A percentile compares a stretch with the other conserved stretches of the same genome.
phyloP scores from a whole-genome alignment of 2,888 invertebrate genomes.

The Ypsolopha sequella region DNA sequence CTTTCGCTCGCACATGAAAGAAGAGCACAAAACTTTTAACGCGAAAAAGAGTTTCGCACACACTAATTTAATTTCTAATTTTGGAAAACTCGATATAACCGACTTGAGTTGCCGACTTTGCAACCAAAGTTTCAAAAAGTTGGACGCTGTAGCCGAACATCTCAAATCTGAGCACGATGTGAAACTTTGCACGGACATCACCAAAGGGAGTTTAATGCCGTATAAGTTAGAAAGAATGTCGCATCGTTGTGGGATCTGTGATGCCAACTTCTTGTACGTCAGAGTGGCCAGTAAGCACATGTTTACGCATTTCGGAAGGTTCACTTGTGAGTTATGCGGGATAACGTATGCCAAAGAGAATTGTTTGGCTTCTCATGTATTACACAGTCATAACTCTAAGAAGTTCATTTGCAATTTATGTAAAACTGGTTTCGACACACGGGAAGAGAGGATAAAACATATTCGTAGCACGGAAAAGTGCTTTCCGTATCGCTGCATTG shows the following conservation, averaged over 20 bases:
- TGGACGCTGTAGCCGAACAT: not conserved
- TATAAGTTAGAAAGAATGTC: slow-evolving; percentile 24
- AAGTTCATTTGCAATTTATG: not conserved
- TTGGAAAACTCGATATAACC: slow-evolving; percentile 21
- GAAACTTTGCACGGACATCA: not conserved
- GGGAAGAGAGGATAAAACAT: not conserved
- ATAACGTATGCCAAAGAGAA: slow-evolving; percentile 23
- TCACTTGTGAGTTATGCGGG: slow-evolving; percentile 32
- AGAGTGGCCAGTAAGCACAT: slow-evolving; percentile 29
- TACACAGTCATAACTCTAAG: slow-evolving; percentile 15
- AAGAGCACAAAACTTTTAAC: slow-evolving; percentile 22
- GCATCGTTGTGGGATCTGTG: slow-evolving; percentile 24
- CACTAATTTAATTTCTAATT: slow-evolving; percentile 23
- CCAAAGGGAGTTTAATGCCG: slow-evolving; percentile 16
- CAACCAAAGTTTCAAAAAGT: not conserved
- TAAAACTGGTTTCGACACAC: not conserved
- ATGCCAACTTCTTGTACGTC: slow-evolving; percentile 22
- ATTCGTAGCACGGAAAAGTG: not conserved
- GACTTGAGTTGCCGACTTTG: slow-evolving; percentile 3
- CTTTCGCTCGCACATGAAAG: slow-evolving; percentile 25
- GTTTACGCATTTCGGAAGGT: slow-evolving; percentile 26
- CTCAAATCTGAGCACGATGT: not conserved
- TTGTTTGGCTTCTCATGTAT: slow-evolving; percentile 21
- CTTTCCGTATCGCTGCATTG: not conserved
- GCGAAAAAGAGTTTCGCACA: slow-evolving; percentile 18